phyloP scores from a whole-genome alignment of 30 jellyfish, hydroid and myxozoan species.

The Aurelia sp. region DNA sequence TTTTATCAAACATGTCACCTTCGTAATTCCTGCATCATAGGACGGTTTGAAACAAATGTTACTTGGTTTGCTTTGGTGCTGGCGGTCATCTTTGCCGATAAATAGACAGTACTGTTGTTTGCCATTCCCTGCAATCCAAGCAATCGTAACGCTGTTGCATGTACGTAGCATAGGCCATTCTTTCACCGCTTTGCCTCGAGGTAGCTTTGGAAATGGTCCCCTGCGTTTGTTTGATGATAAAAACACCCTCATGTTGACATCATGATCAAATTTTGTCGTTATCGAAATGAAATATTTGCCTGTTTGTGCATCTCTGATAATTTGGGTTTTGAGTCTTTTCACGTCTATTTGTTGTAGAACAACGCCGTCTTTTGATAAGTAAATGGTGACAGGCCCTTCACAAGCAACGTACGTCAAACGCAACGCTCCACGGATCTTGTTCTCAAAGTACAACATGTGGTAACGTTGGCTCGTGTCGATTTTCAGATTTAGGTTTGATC shows the following conservation, averaged over 20 bases:
- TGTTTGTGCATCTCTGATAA: conserved; percentile 27
- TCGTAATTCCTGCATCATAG: conserved; percentile 1
- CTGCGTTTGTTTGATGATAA: conserved; percentile 31
- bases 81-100: conserved; percentile 33
- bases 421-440: conserved; percentile 13
- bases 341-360: conserved; percentile 17
- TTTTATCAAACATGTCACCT: conserved; percentile 39
- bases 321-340: conserved; percentile 32
- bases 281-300: conserved; percentile 50
- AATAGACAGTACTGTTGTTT: conserved; percentile 65
- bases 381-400: conserved; percentile 51
- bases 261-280: conserved; percentile 9
- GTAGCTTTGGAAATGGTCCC: conserved; percentile 65
- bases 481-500: conserved; percentile 34
- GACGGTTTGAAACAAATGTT: conserved; percentile 50
- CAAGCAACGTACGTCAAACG: conserved; percentile 46
- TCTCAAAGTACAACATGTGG: conserved; percentile 42
- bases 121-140: conserved; percentile 67
- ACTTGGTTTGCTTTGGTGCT: not conserved
- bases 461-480: conserved; percentile 22
- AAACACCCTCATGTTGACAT: conserved; percentile 17
- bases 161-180: conserved; percentile 77
- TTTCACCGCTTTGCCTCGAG: conserved; percentile 48
- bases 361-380: conserved; percentile 8
- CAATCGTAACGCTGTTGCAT: conserved; percentile 62